Conservation (phyloP, 2,113 vertebrate species). For the Chaenocephalus aceratus region DNA sequence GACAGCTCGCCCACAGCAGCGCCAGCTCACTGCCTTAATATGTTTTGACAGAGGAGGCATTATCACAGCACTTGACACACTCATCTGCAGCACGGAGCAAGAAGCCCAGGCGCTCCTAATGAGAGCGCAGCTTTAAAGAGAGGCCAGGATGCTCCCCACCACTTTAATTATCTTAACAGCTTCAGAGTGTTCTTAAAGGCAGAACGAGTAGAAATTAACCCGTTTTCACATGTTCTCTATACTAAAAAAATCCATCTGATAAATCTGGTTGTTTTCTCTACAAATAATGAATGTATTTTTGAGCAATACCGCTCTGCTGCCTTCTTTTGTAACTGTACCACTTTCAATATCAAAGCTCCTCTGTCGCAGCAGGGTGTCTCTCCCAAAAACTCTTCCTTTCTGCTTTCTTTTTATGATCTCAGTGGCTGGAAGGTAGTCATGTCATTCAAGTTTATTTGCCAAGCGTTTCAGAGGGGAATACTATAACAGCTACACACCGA, state of each 20-base stretch:
- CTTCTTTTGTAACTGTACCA: neutral
- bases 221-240: neutral
- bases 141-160: neutral
- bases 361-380: neutral
- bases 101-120: conserved; percentile 40
- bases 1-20: conserved; percentile 70
- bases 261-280: neutral
- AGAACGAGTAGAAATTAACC: neutral
- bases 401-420: conserved; percentile 21
- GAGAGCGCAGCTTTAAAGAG: conserved; percentile 6
- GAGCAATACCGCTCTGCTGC: neutral
- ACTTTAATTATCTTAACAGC: neutral
- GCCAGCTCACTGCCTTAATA: conserved; percentile 66
- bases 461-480: conserved; percentile 21
- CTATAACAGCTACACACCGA: conserved; percentile 5
- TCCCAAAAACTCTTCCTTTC: neutral
- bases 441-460: neutral
- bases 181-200: neutral
- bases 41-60: conserved; percentile 68
- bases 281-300: neutral
- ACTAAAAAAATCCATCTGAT: neutral
- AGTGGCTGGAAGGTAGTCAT: conserved; percentile 27
- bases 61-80: conserved; percentile 54
- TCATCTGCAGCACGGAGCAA: conserved; percentile 68
- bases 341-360: neutral